Conservation (phyloP, 2,888 invertebrate genomes). For the Campoletis raptor region DNA sequence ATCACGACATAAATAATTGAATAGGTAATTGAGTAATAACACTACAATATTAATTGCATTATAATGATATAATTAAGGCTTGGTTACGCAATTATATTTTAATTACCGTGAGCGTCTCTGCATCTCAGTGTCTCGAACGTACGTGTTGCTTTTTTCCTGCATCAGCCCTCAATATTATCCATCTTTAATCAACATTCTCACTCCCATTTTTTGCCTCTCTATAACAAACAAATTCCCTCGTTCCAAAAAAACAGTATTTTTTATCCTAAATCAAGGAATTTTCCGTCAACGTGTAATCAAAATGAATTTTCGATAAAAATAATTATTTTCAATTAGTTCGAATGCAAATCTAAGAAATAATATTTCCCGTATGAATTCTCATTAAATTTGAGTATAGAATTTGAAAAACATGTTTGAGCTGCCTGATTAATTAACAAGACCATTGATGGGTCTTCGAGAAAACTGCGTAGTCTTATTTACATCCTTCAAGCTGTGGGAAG, state of each 20-base stretch:
- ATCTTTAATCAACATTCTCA: slow-evolving; percentile 8
- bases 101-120: slow-evolving; percentile 57
- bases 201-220: slow-evolving; percentile 1
- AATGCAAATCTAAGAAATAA: background rate
- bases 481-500: slow-evolving; percentile 18
- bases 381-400: background rate
- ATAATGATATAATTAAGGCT: slow-evolving; percentile 2
- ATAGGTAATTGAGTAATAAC: background rate
- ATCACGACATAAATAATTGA: background rate
- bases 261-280: background rate
- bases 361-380: background rate
- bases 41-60: slow-evolving; percentile 16
- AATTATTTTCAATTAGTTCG: background rate
- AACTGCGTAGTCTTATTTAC: slow-evolving; percentile 63
- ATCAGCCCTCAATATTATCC: slow-evolving; percentile 12
- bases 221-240: slow-evolving; percentile 28
- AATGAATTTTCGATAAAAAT: background rate
- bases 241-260: background rate
- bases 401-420: background rate
- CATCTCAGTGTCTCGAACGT: slow-evolving; percentile 39
- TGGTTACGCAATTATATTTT: slow-evolving; percentile 3
- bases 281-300: too few species aligned
- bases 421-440: slow-evolving; percentile 14
- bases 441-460: background rate
- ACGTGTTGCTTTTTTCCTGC: slow-evolving; percentile 39